Evolutionary conservation across 2,797 vertebrate genomes (phyloP).

Genomic region (Cryptoblepharus egeriae): DNA sequence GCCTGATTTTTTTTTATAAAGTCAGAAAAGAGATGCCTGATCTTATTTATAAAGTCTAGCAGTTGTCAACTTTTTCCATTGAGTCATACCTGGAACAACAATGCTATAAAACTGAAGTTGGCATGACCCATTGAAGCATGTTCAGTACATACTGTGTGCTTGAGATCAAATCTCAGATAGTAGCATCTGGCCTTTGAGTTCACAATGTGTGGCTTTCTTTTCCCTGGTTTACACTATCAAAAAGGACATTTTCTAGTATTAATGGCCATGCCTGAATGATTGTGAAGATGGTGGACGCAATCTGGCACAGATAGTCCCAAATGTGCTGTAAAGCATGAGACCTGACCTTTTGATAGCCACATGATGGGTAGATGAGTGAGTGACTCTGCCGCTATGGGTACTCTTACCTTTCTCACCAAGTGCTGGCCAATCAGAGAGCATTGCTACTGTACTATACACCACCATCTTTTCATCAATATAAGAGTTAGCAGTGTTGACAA

Average conservation of each 20-base stretch:
- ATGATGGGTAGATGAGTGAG: too few relatives aligned
- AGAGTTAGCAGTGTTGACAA: too few relatives aligned
- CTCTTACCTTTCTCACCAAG: too few relatives aligned
- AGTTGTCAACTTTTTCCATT: conserved; percentile 12
- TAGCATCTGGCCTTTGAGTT: not conserved
- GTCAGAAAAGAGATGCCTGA: not conserved
- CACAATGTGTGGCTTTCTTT: not conserved
- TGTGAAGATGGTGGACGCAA: not conserved
- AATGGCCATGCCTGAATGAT: not conserved
- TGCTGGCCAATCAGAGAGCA: too few relatives aligned
- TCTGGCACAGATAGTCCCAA: too few relatives aligned
- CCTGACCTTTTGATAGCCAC: too few relatives aligned
- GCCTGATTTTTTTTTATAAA: not conserved
- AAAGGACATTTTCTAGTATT: not conserved
- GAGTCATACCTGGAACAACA: conserved; percentile 5
- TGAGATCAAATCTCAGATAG: conserved; percentile 11
- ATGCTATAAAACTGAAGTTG: conserved; percentile 15
- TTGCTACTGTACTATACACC: too few relatives aligned
- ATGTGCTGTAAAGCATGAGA: too few relatives aligned
- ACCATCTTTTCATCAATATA: too few relatives aligned
- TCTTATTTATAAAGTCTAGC: conserved; percentile 6
- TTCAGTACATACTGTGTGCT: conserved; percentile 1
- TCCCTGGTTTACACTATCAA: not conserved
- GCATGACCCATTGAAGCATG: not conserved
- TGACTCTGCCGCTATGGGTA: too few relatives aligned